A percentile compares a stretch with the other conserved stretches of the same genome.
phyloP scores from a whole-genome alignment of 1,140 invertebrate genomes.

The Aporrectodea caliginosa region DNA sequence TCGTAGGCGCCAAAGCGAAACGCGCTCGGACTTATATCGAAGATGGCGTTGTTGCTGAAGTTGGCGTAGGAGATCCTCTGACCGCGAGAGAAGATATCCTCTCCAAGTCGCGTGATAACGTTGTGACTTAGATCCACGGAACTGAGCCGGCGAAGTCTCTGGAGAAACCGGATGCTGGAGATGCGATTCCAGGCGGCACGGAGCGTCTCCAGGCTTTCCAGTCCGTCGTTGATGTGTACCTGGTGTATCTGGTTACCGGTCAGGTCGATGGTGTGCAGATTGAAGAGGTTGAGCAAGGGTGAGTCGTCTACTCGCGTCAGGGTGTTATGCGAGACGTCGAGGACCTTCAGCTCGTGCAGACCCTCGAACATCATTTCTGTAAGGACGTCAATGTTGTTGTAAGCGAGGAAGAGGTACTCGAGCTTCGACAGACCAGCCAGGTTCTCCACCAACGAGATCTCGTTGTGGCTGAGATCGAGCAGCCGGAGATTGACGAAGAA shows the following conservation, averaged over 20 bases:
- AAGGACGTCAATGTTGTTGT: conserved; percentile 38
- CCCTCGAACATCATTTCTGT: conserved; percentile 20
- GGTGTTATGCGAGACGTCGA: conserved; percentile 26
- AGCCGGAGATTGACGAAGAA: conserved; percentile 30
- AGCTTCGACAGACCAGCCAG: conserved; percentile 36
- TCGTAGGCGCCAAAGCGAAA: conserved; percentile 40
- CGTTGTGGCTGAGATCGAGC: conserved; percentile 42
- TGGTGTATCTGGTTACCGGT: conserved; percentile 14
- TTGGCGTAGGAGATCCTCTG: conserved; percentile 36
- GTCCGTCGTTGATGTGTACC: conserved; percentile 5
- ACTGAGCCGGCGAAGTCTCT: conserved; percentile 34
- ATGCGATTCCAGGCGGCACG: neutral
- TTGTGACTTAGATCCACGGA: conserved; percentile 40
- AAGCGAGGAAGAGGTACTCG: conserved; percentile 33
- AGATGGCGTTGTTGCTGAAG: conserved; percentile 44
- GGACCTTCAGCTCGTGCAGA: conserved; percentile 12
- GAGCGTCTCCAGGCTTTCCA: conserved; percentile 17
- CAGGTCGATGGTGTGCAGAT: conserved; percentile 16
- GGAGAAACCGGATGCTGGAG: conserved; percentile 23
- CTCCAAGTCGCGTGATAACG: conserved; percentile 33
- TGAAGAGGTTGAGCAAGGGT: conserved; percentile 21
- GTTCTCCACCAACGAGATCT: conserved; percentile 33
- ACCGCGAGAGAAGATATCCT: conserved; percentile 38
- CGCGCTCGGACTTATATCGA: conserved; percentile 34
- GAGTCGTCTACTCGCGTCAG: conserved; percentile 7